Conservation (phyloP, 2,888 invertebrate genomes). For the Drosophila fulvimacula region DNA sequence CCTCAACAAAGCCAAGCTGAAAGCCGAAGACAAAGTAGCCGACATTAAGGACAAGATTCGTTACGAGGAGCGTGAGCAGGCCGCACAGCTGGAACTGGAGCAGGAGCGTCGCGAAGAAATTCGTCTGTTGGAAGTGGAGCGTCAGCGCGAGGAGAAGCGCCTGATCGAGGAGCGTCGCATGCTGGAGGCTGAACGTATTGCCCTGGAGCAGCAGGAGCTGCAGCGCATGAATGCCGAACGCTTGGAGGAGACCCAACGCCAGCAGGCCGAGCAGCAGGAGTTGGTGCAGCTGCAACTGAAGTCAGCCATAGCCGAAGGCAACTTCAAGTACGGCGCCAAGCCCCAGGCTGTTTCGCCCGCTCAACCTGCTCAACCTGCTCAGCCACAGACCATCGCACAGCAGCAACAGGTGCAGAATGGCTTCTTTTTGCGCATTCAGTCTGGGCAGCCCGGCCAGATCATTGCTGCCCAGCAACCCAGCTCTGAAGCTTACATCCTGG, state of each 20-base stretch:
- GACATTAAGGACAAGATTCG: slow-evolving; percentile 57
- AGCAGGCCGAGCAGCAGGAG: slow-evolving; percentile 43
- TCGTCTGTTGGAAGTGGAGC: slow-evolving; percentile 61
- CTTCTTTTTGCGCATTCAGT: slow-evolving; percentile 69
- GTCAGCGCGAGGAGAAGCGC: slow-evolving; percentile 64
- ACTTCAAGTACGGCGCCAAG: slow-evolving; percentile 6
- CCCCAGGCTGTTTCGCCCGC: slow-evolving; percentile 5
- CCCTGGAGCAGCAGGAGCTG: slow-evolving; percentile 54
- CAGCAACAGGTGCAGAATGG: slow-evolving; percentile 70
- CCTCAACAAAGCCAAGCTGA: slow-evolving; percentile 52
- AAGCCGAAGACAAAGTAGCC: slow-evolving; percentile 54
- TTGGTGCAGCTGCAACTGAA: slow-evolving; percentile 8
- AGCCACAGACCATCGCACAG: slow-evolving; percentile 41
- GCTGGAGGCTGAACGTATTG: slow-evolving; percentile 62
- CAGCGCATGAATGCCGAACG: slow-evolving; percentile 55
- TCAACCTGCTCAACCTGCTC: background rate
- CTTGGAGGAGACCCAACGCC: slow-evolving; percentile 34
- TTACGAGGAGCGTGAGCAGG: slow-evolving; percentile 54
- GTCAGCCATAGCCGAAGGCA: slow-evolving; percentile 4
- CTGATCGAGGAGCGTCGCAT: slow-evolving; percentile 57
- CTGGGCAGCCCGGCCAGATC: slow-evolving; percentile 34
- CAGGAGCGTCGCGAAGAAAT: slow-evolving; percentile 65
- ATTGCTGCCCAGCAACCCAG: background rate
- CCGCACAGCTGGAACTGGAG: slow-evolving; percentile 53
- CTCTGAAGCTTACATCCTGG: slow-evolving; percentile 20